Evolutionary conservation across 2,888 invertebrate genomes (phyloP), one percentile per base, ranked within the genome.

Genomic region (Nomada lathburiana): DNA sequence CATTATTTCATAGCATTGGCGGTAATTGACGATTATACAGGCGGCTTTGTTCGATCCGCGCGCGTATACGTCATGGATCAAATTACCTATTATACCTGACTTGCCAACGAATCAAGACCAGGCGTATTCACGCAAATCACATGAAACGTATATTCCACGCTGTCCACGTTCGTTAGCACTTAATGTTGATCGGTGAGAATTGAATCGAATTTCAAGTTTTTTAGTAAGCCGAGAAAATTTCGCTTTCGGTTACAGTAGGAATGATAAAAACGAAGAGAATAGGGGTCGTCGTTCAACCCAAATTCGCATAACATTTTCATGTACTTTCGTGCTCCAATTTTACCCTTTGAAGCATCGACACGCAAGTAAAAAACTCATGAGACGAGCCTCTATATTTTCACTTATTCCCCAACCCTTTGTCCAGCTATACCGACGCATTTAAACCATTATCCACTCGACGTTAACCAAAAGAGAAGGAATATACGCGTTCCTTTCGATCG

Each of bases 51-150:
- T 76, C 79, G 67, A 83, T 75, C 81, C 26, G 84, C 73, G 76
- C 76, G 74, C 78, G 80, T 78, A 88, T 78, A 88, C 84, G 78
- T 81, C 82, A 82, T 79, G 88, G 92, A 92, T 92, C 91, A 91
- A 91, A 92, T 92, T 92, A 92, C 92, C 91, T 76, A 90, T 92
- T 92, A 92, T 90, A 85, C 63, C 85, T 80, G 80, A 84, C 74
- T 87, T 87, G 86, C 82, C 88, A 83, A 85, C 85, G 80, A 83
- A 83, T 85, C 73, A 70, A 47, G 76, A 68, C 59, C 71, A 71
- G 71, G 65, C 55, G 63, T 60, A 50, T 60, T 64, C 72, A 1
- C n/a, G 74, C 70, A 73, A 47, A 77, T 72, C 63, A 64, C 60
- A 44, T 20, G 60, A 47, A 75, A 67, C 71, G 52, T 65, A 44